Conservation (phyloP, 1,140 invertebrate species). For the Aphis craccivora region DNA sequence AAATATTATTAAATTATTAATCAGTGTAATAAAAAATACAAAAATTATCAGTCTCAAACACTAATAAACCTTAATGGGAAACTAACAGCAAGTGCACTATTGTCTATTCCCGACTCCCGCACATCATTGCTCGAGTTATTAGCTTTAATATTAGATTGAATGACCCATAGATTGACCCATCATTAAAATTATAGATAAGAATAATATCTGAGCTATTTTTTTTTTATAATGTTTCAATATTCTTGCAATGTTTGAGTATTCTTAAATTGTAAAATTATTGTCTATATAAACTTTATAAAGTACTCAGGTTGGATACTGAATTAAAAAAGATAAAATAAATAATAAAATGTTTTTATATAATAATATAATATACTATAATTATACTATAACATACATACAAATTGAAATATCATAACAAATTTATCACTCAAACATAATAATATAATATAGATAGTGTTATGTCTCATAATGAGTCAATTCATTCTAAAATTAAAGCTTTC, state of each 20-base stretch:
- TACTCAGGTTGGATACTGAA: too few relatives aligned
- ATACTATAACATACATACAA: background rate
- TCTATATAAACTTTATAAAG: background rate
- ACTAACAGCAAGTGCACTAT: background rate
- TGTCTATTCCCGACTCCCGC: background rate
- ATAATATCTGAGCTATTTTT: background rate
- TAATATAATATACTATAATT: background rate
- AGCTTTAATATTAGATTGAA: background rate
- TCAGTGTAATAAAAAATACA: background rate
- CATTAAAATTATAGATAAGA: background rate
- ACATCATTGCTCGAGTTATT: background rate
- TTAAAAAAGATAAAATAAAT: too few relatives aligned
- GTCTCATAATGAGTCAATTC: too few relatives aligned
- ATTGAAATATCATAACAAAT: background rate
- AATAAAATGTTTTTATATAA: background rate
- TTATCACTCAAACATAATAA: background rate
- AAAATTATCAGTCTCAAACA: background rate
- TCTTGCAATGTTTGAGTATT: background rate
- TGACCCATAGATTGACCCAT: background rate
- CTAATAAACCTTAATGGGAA: background rate
- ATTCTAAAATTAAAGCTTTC: too few relatives aligned
- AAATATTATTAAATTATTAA: background rate
- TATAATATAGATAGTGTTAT: background rate
- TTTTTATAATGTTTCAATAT: background rate
- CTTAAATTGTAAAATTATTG: background rate